Evolutionary conservation across 2,888 invertebrate species (phyloP).

Genomic region (Colletes collaris): DNA sequence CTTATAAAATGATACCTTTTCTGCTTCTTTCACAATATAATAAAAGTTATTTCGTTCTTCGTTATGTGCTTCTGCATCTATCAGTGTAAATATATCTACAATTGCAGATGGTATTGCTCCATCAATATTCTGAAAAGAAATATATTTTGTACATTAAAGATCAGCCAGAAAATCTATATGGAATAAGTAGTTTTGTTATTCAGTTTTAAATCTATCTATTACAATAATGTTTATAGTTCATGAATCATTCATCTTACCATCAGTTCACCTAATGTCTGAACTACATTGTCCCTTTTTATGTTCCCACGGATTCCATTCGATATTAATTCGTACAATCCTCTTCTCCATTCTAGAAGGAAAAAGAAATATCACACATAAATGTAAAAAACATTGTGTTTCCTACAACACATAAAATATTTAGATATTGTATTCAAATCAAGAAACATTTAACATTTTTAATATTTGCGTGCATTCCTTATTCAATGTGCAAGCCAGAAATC

Average conservation of each 20-base stretch:
- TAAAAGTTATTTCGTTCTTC: constrained; percentile 91
- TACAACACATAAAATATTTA: too few relatives aligned
- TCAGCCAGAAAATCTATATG: background rate
- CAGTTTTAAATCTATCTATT: too few relatives aligned
- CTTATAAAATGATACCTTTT: constrained; percentile 85
- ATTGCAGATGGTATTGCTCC: constrained; percentile 92
- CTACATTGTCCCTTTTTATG: constrained; percentile 91
- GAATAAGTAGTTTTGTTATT: background rate
- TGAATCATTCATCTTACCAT: constrained; percentile 85
- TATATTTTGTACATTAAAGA: constrained; percentile 10
- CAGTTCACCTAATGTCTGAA: constrained; percentile 89
- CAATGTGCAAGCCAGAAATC: background rate
- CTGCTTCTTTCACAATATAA: constrained; percentile 90
- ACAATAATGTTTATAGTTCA: background rate
- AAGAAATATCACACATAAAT: constrained; percentile 8
- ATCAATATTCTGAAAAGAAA: constrained; percentile 87
- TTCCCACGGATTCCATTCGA: constrained; percentile 90
- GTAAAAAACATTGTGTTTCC: too few relatives aligned
- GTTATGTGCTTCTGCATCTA: constrained; percentile 92
- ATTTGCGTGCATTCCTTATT: background rate
- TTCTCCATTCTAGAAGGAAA: constrained; percentile 86
- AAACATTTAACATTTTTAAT: too few relatives aligned
- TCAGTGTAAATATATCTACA: constrained; percentile 92
- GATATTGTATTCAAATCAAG: too few relatives aligned
- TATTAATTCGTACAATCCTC: constrained; percentile 91